These are phyloP conservation scores for Globia sparganii DNA, from an alignment of 2,888 invertebrate genomes.

Conservation along the genomic window DNA sequence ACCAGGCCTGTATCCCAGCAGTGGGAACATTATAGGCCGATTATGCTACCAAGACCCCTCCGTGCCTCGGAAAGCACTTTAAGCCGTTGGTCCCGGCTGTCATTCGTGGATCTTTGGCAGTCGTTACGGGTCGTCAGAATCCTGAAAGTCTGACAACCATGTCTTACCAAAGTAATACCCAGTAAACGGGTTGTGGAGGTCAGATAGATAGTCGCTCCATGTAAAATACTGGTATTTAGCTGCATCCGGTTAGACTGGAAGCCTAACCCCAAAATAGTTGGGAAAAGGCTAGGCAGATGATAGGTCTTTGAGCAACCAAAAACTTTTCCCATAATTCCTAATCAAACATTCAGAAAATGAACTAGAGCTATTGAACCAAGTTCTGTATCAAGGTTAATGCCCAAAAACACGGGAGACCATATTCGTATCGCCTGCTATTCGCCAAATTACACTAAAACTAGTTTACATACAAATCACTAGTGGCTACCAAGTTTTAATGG, in stretches of 20 bases:
- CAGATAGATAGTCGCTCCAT: too few species aligned
- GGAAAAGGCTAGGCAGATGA: neutral
- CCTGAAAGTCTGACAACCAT: neutral
- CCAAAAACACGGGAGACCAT: slow-evolving; percentile 46
- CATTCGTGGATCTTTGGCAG: too few species aligned
- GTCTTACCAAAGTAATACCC: too few species aligned
- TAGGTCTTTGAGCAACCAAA: neutral
- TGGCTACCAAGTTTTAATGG: slow-evolving; percentile 26
- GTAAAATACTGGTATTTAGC: neutral
- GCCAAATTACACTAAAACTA: slow-evolving; percentile 61
- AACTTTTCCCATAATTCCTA: neutral
- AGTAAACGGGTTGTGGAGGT: too few species aligned
- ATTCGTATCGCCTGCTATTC: slow-evolving; percentile 45
- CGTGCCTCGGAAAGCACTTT: too few species aligned
- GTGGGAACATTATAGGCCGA: too few species aligned
- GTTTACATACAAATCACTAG: slow-evolving; percentile 54
- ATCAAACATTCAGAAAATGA: slow-evolving; percentile 15
- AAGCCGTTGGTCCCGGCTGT: too few species aligned
- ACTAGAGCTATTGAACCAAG: slow-evolving; percentile 19
- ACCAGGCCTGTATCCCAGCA: too few species aligned
- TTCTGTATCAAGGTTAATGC: slow-evolving; percentile 56
- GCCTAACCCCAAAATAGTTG: neutral
- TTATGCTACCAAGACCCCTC: too few species aligned
- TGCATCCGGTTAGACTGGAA: slow-evolving; percentile 3
- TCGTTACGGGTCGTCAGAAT: neutral